Evolutionary conservation across 2,888 invertebrate genomes (phyloP).

Genomic region (Lasioglossum malachurum): DNA sequence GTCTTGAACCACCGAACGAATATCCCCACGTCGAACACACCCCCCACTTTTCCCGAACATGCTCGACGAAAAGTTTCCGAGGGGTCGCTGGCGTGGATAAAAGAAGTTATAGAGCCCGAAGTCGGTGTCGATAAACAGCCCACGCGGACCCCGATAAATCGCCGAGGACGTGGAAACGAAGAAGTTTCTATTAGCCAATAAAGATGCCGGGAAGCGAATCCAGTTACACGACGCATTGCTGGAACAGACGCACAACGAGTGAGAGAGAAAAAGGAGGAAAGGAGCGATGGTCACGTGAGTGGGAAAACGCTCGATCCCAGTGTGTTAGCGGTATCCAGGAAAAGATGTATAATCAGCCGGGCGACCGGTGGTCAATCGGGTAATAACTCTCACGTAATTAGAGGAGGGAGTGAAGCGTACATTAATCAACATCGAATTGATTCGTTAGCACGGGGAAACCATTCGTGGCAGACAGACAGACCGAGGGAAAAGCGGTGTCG

Average conservation of each 20-base stretch:
- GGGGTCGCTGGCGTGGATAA: not conserved
- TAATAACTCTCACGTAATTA: slow-evolving; percentile 79
- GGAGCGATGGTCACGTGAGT: not conserved
- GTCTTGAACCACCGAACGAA: not conserved
- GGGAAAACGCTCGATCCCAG: slow-evolving; percentile 1
- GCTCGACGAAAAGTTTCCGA: not conserved
- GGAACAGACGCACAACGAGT: not conserved
- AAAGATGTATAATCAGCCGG: slow-evolving; percentile 34
- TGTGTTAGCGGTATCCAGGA: slow-evolving; percentile 20
- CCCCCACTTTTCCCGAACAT: not conserved
- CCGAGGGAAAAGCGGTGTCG: slow-evolving; percentile 25
- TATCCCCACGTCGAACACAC: not conserved
- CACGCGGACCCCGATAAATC: slow-evolving; percentile 20
- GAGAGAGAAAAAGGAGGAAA: not conserved
- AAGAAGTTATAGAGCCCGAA: slow-evolving; percentile 12
- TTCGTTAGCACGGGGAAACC: slow-evolving; percentile 76
- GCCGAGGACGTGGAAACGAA: not conserved
- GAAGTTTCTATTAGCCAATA: slow-evolving; percentile 26
- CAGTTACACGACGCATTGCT: slow-evolving; percentile 19
- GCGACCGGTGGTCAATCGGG: slow-evolving; percentile 75
- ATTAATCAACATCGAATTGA: slow-evolving; percentile 82
- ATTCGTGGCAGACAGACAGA: slow-evolving; percentile 55
- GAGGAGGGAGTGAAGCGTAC: slow-evolving; percentile 74
- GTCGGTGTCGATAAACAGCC: slow-evolving; percentile 25
- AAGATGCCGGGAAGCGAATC: slow-evolving; percentile 16